A percentile compares a stretch with the other conserved stretches of the same genome.
phyloP scores from a whole-genome alignment of 2,888 invertebrate species.

The Volucella inanis region DNA sequence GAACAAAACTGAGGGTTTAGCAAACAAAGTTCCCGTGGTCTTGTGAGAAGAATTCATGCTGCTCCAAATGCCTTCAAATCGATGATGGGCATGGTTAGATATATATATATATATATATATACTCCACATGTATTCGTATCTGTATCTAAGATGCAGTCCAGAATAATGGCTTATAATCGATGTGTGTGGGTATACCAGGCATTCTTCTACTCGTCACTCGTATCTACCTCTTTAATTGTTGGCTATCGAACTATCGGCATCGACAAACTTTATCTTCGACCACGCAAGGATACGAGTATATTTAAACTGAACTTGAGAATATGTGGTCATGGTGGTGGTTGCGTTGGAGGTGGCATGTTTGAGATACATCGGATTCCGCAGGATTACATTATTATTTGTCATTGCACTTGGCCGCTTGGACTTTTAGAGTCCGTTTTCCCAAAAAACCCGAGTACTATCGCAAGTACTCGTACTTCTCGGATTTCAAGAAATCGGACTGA shows the following conservation, averaged over 20 bases:
- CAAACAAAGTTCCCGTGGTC: slow-evolving; percentile 57
- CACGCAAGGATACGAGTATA: slow-evolving; percentile 26
- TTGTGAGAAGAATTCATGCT: slow-evolving; percentile 16
- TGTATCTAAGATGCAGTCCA: background rate
- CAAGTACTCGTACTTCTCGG: background rate
- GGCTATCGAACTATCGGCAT: slow-evolving; percentile 28
- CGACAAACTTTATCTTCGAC: slow-evolving; percentile 39
- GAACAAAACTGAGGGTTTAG: slow-evolving; percentile 49
- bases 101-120: background rate
- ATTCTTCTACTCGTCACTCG: too few relatives aligned
- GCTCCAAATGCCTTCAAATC: slow-evolving; percentile 19
- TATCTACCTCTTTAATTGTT: slow-evolving; percentile 45
- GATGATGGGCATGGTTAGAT: slow-evolving; percentile 23
- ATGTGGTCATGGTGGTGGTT: slow-evolving; percentile 22
- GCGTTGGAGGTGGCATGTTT: background rate
- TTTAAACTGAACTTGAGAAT: slow-evolving; percentile 63
- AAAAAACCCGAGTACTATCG: background rate
- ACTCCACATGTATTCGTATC: too few relatives aligned
- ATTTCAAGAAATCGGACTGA: background rate
- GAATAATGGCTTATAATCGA: slow-evolving; percentile 21
- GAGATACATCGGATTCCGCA: slow-evolving; percentile 7
- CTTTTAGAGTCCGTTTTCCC: background rate
- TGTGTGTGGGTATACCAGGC: background rate
- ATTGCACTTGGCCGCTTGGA: slow-evolving; percentile 11
- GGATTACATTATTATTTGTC: slow-evolving; percentile 31